A percentile compares a stretch with the other conserved stretches of the same genome.
Conservation (phyloP, 1,140 invertebrate genomes). For the Drosophila triauraria region DNA sequence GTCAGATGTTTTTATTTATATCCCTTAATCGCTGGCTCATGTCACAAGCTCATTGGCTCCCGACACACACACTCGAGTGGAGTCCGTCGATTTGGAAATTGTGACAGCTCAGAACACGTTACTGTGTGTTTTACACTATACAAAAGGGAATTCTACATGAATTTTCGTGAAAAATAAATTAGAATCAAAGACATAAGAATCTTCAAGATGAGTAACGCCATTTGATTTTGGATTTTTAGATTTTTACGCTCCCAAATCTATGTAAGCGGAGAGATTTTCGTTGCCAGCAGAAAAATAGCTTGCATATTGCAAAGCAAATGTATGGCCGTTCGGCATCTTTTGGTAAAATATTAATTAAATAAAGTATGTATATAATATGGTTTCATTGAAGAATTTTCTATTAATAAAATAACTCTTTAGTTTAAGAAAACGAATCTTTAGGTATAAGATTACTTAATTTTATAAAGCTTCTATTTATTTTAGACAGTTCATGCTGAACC, state of each 20-base stretch:
- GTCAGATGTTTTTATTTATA: conserved; percentile 50
- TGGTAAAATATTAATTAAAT: neutral
- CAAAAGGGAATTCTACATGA: neutral
- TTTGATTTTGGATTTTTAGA: no score
- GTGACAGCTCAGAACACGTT: neutral
- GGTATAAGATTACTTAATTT: neutral
- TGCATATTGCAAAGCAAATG: no score
- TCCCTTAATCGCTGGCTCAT: conserved; percentile 47
- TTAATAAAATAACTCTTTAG: no score
- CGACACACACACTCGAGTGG: conserved; percentile 23
- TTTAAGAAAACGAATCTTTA: neutral
- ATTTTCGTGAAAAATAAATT: conserved; percentile 27
- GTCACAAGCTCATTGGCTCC: conserved; percentile 39
- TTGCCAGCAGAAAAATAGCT: no score
- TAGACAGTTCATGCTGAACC: neutral
- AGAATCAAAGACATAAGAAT: neutral
- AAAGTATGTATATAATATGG: no score
- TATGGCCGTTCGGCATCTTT: no score
- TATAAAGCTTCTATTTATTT: neutral
- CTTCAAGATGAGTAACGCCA: no score
- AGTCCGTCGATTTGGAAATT: conserved; percentile 3
- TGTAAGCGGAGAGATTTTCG: no score
- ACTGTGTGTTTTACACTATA: neutral
- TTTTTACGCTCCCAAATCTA: no score
- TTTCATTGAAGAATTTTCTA: no score